Conservation (phyloP, 2,797 vertebrate genomes). For the Onychomys arenicola region DNA sequence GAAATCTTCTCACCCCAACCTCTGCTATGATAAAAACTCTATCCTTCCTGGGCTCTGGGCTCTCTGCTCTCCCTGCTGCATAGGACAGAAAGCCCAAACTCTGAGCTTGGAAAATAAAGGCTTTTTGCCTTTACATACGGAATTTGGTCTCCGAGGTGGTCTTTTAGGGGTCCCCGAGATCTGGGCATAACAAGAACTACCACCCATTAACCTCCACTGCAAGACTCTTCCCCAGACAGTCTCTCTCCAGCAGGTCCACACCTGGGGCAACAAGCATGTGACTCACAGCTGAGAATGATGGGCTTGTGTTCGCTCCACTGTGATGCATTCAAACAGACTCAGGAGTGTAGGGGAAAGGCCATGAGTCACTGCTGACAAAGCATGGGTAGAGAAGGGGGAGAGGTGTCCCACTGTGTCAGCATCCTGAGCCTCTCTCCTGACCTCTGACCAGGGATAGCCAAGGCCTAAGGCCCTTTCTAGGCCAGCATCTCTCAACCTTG, state of each 20-base stretch:
- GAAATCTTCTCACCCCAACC: too few species aligned
- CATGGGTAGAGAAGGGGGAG: neutral
- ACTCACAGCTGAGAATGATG: neutral
- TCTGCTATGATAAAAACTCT: too few species aligned
- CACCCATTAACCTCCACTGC: neutral
- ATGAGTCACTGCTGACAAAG: constrained; percentile 12
- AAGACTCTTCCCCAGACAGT: neutral
- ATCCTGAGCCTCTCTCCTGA: neutral
- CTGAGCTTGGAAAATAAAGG: too few species aligned
- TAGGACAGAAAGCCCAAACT: too few species aligned
- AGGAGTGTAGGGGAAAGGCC: neutral
- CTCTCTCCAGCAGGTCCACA: neutral
- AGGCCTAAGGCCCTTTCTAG: neutral
- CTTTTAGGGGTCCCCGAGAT: too few species aligned
- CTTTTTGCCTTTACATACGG: too few species aligned
- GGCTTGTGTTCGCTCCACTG: neutral
- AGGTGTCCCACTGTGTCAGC: neutral
- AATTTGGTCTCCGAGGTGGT: too few species aligned
- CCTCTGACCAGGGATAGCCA: neutral
- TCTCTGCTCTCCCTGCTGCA: too few species aligned
- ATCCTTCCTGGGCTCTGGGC: too few species aligned
- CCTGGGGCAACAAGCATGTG: neutral
- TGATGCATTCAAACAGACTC: neutral
- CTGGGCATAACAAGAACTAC: too few species aligned
- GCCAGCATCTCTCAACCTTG: neutral